Evolutionary conservation across 2,888 invertebrate species (phyloP), one percentile per base, ranked within the genome.

Genomic region (Phrixothrix hirtus): DNA sequence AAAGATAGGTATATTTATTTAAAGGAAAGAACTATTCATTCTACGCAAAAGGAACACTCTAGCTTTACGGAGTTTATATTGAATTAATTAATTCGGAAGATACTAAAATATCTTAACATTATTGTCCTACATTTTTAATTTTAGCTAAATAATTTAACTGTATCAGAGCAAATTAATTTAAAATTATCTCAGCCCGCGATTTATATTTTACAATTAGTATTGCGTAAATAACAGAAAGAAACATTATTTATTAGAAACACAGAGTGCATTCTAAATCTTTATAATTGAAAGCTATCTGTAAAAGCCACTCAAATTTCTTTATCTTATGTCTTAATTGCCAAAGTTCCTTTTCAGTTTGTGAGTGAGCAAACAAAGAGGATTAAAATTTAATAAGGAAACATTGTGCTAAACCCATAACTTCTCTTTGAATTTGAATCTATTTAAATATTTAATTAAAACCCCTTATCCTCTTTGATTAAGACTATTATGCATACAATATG

Each of bases 321-420:
- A 36, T 41, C 42, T 46, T 41, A 42, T 42, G 34, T 42, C 36
- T 36, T 52, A 52, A 52, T 52, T 47, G 41, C 36, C 15, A 46
- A 52, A 52, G 41, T 52, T 52, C 46, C 46, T 35, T 52, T 52
- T 52, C 39, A 46, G 46, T 52, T 52, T 52, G 35, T 37, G 38
- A 46, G 36, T 47, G 25, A 52, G 52, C 46, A 52, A 46, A 52
- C 52, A 52, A 52, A 47, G 52, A 34, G 52, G 52, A 46, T 52
- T 52, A 52, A 52, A 52, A 52, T 52, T 52, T 52, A 52, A 52
- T 52, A 52, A 52, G 52, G 52, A 52, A 52, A 52, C 52, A 52
- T 52, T 52, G 52, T 47, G 35, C 46, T 42, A 52, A 46, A 52
- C 46, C 41, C 52, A 52, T 52, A 52, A 52, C 52, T 46, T 47